A percentile compares a stretch with the other conserved stretches of the same genome.
These are phyloP conservation scores for Drosophila trichaetosa DNA, from an alignment of 2,888 invertebrate genomes.

Conservation along the genomic window DNA sequence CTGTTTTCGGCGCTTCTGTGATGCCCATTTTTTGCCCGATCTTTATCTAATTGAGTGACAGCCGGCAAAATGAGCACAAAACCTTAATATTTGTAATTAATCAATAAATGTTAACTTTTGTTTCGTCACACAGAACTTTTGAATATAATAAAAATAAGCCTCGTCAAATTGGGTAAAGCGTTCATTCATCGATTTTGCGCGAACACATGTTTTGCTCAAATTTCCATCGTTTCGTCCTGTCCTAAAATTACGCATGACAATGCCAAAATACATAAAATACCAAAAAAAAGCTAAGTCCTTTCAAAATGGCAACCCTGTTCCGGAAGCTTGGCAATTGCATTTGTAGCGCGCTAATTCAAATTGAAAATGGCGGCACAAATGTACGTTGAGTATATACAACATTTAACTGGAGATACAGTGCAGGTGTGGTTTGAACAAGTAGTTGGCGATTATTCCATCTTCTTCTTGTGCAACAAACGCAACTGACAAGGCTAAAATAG, in stretches of 20 bases:
- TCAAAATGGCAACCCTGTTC: slow-evolving; percentile 27
- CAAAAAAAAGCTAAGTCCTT: slow-evolving; percentile 26
- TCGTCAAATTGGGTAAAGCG: slow-evolving; percentile 24
- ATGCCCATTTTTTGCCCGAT: slow-evolving; percentile 72
- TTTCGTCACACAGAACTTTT: slow-evolving; percentile 18
- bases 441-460: neutral
- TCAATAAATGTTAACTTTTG: slow-evolving; percentile 36
- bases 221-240: slow-evolving; percentile 38
- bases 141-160: slow-evolving; percentile 22
- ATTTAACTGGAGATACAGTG: neutral
- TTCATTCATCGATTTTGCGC: slow-evolving; percentile 76
- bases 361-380: neutral
- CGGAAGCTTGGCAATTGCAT: slow-evolving; percentile 20
- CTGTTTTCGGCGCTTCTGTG: slow-evolving; percentile 72
- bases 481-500: neutral
- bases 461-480: neutral
- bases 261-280: slow-evolving; percentile 25
- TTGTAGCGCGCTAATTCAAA: slow-evolving; percentile 12
- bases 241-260: slow-evolving; percentile 30
- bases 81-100: slow-evolving; percentile 3
- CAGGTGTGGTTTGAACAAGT: neutral
- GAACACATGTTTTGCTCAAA: slow-evolving; percentile 63
- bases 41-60: slow-evolving; percentile 7
- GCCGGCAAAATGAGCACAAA: neutral
- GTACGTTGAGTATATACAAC: too few relatives aligned